phyloP scores from a whole-genome alignment of 2,888 invertebrate genomes.

The Strigamia crassipes region DNA sequence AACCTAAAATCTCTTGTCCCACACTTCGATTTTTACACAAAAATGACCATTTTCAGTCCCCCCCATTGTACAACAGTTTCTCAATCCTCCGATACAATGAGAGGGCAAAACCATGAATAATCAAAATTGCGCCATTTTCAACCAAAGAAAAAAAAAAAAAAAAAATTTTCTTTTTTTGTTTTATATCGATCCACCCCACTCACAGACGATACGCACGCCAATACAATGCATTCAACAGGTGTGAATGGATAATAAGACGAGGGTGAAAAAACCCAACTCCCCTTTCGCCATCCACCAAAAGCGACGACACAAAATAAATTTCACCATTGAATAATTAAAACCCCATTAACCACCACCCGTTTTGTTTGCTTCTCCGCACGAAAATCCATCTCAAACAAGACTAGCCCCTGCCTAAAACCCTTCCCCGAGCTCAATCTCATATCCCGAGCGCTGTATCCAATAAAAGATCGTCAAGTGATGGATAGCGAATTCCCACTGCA shows the following conservation, averaged over 20 bases:
- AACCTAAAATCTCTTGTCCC: too few species aligned
- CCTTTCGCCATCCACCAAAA: too few species aligned
- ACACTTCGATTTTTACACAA: too few species aligned
- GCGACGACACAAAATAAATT: too few species aligned
- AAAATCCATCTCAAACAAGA: neutral
- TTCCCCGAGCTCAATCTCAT: neutral
- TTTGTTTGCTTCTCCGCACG: neutral
- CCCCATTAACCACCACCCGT: neutral
- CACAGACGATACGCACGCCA: neutral
- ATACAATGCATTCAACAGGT: neutral
- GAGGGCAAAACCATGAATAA: neutral
- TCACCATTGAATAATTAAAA: conserved; percentile 8
- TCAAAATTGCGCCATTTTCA: neutral
- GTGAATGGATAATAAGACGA: neutral
- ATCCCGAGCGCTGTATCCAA: neutral
- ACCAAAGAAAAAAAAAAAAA: neutral
- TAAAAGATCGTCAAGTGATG: neutral
- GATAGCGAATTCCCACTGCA: neutral
- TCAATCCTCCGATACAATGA: too few species aligned
- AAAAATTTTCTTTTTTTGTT: too few species aligned
- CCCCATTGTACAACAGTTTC: too few species aligned
- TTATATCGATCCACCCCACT: neutral
- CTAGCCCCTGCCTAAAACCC: neutral
- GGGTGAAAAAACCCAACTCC: too few species aligned
- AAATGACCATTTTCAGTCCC: too few species aligned